Evolutionary conservation across 1,140 invertebrate genomes (phyloP).

Genomic region (Diuraphis noxia): DNA sequence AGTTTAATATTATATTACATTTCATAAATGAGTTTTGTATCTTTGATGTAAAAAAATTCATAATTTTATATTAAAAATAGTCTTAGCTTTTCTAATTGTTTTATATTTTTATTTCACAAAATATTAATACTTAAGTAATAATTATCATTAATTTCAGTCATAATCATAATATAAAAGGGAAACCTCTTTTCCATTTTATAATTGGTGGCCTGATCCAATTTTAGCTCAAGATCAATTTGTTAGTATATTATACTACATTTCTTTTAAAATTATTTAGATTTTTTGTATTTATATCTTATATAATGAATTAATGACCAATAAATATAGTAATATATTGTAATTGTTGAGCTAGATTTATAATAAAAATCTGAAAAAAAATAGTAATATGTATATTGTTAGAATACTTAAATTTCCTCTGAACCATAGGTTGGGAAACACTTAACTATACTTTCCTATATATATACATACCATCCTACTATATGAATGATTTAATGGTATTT

Average conservation of each 20-base stretch:
- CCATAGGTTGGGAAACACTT: too few relatives aligned
- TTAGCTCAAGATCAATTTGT: background rate
- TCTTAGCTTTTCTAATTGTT: background rate
- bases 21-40: background rate
- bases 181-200: too few relatives aligned
- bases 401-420: too few relatives aligned
- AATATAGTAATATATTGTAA: too few relatives aligned
- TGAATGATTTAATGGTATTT: background rate
- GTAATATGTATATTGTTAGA: too few relatives aligned
- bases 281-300: too few relatives aligned
- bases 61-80: background rate
- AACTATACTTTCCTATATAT: too few relatives aligned
- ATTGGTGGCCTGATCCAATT: background rate
- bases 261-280: too few relatives aligned
- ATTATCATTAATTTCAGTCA: background rate
- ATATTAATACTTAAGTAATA: background rate
- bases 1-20: background rate
- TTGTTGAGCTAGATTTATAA: too few relatives aligned
- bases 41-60: background rate
- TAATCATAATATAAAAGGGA: too few relatives aligned
- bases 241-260: background rate
- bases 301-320: too few relatives aligned
- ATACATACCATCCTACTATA: background rate
- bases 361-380: too few relatives aligned
- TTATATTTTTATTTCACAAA: background rate